These are phyloP conservation scores for Cephus pygmeus DNA, from an alignment of 2,888 invertebrate species.

Conservation along the genomic window DNA sequence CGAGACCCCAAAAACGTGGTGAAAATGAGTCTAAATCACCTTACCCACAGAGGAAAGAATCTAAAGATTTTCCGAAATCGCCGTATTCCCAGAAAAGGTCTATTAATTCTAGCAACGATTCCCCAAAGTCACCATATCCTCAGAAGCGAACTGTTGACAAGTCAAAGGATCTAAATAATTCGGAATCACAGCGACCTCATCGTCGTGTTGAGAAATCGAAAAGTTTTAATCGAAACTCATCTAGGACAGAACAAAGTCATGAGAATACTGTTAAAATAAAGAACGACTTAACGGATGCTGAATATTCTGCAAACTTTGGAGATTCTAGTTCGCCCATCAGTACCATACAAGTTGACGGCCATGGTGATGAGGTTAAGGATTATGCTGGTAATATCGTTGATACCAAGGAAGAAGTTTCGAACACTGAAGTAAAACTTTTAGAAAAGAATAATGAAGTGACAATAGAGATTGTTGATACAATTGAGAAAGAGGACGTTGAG, in stretches of 20 bases:
- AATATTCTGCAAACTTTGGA: slow-evolving; percentile 20
- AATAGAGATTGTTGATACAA: neutral
- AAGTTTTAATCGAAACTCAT: neutral
- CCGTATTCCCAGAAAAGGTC: slow-evolving; percentile 35
- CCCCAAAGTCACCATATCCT: slow-evolving; percentile 23
- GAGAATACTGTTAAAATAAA: slow-evolving; percentile 9
- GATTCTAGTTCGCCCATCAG: neutral
- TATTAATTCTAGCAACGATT: slow-evolving; percentile 22
- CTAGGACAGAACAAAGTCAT: neutral
- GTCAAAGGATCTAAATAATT: neutral
- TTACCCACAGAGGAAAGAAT: slow-evolving; percentile 35
- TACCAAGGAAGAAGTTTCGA: neutral
- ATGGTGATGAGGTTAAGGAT: neutral
- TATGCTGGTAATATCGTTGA: neutral
- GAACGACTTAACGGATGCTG: slow-evolving; percentile 15
- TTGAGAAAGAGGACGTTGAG: neutral
- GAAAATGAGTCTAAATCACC: slow-evolving; percentile 18
- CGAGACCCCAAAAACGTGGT: slow-evolving; percentile 7
- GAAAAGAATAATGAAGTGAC: slow-evolving; percentile 6
- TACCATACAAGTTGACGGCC: neutral
- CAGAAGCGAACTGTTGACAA: slow-evolving; percentile 19
- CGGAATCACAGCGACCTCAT: neutral
- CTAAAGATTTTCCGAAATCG: slow-evolving; percentile 32
- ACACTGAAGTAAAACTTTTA: neutral
- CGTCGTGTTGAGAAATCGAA: neutral